Base-by-base conservation (phyloP, 2,113 vertebrate species). In the Scatophagus argus region DNA sequence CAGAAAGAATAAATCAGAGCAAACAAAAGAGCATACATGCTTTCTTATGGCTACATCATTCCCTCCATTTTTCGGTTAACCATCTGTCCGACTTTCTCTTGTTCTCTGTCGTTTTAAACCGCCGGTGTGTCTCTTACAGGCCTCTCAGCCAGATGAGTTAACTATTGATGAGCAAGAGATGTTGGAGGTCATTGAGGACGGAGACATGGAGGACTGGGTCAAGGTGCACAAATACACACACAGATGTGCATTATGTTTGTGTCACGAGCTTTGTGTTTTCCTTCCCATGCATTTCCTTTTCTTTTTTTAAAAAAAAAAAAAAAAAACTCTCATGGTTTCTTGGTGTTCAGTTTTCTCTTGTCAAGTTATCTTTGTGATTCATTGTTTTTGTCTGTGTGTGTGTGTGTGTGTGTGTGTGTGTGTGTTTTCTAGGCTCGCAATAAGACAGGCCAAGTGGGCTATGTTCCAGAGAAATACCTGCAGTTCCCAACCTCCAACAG, bases 141-240 rank as follows among this genome's bases (percentile, higher is more conserved):
- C 98, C 27, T 99, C 97, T 62, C 97, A 99, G 91, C 98, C 97
- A 0, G 98, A 99, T 79, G 98, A 99, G 69, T 85, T 99, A 94
- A 99, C 98, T 82, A 99, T 99, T 81, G 98, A 99, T 91, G 98
- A 99, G 0, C 96, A 98, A 51, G 98, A 99, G 91, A 96, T 99
- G 81, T 71, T 99, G 94, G 98, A 99, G 92, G 97, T 99, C 34
- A 99, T 99, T 86, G 98, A 99, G 84, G 98, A 99, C 12, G 98
- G 98, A 86, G 98, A 99, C 93, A 99, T 99, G 98, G 98, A 99
- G 95, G 98, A 99, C 92, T 99, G 98, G 98, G 98, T 99, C 73
- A 99, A 99, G 98, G 98, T 99, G 51, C 21, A 19, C 29, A 54
- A 67, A 81, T 17, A 38, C 31, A 68, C 56, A 67, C 49, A 73